Conservation (phyloP, 2,797 vertebrate species). For the Gila robusta region DNA sequence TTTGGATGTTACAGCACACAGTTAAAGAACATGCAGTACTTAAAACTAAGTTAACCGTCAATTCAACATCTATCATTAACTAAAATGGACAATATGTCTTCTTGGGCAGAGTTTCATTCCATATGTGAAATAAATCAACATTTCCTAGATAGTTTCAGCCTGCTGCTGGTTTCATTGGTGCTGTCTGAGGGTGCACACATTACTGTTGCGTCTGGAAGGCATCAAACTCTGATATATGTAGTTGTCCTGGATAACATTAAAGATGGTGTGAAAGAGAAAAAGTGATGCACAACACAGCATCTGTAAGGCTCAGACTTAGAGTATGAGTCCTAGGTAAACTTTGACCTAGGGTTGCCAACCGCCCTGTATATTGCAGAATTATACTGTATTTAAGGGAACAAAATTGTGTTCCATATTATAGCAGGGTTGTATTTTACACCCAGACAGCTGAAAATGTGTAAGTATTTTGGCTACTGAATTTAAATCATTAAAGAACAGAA, state of each 20-base stretch:
- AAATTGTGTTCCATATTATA: constrained; percentile 1
- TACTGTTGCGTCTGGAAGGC: constrained; percentile 49
- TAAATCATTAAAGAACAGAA: constrained; percentile 17
- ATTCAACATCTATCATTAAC: constrained; percentile 4
- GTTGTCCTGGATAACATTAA: constrained; percentile 50
- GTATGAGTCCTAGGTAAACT: constrained; percentile 12
- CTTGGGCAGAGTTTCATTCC: constrained; percentile 37
- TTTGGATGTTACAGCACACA: neutral
- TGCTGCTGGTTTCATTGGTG: constrained; percentile 33
- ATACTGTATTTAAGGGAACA: neutral
- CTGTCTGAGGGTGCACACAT: constrained; percentile 32
- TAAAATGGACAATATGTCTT: neutral
- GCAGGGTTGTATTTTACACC: neutral
- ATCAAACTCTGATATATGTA: constrained; percentile 48
- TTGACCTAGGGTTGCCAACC: constrained; percentile 12
- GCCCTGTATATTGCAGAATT: constrained; percentile 10
- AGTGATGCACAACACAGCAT: constrained; percentile 44
- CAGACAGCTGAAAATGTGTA: neutral
- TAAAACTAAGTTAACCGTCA: neutral
- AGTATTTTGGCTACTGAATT: constrained; percentile 12
- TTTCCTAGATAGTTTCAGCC: constrained; percentile 23
- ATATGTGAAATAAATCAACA: constrained; percentile 38
- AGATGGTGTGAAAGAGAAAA: constrained; percentile 47
- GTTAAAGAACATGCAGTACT: neutral
- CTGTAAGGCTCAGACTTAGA: neutral